Evolutionary conservation across 2,888 invertebrate genomes (phyloP), one percentile per base, ranked within the genome.

Genomic region (Ophraella communa): DNA sequence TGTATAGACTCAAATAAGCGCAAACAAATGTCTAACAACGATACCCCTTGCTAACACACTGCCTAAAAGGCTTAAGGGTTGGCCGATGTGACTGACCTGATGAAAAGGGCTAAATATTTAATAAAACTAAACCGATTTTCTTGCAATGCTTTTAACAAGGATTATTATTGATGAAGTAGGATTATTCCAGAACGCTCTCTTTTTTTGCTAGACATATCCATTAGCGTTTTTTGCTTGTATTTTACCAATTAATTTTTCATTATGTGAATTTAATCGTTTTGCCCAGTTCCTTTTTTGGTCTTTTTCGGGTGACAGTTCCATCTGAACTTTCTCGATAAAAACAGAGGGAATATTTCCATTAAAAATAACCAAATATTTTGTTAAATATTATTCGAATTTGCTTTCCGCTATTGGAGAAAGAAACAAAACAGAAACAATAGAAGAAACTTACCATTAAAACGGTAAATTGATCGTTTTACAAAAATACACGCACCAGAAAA

Each of bases 91-190:
- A 69, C 74, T 65, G 65, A 61, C 76, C 76, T 74, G 72, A 69
- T 71, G 73, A 70, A 73, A 77, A 71, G 71, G 70, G 72, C 76
- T 79, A 77, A 78, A 79, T 79, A 78, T 78, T 79, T 76, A 71
- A 79, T 76, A 74, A 73, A 78, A 79, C 78, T 79, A 79, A 79
- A 78, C 79, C 77, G 79, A 79, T 80, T 79, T 77, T 69, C 74
- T 72, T 67, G 75, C 73, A 72, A 76, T 76, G 79, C 80, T 80
- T 80, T 80, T 78, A 79, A 72, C 76, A 71, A 33, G 57, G 74
- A 77, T 78, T 77, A 79, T 79, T 79, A 79, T 79, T 79, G 76
- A 79, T 79, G 78, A 76, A 74, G 60, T 71, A 65, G 73, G 74
- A 73, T 74, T 73, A 76, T 74, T 71, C 62, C 67, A 64, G 68